These are phyloP conservation scores for Acanthurus lineatus DNA, from an alignment of 2,797 vertebrate genomes.

Conservation along the genomic window DNA sequence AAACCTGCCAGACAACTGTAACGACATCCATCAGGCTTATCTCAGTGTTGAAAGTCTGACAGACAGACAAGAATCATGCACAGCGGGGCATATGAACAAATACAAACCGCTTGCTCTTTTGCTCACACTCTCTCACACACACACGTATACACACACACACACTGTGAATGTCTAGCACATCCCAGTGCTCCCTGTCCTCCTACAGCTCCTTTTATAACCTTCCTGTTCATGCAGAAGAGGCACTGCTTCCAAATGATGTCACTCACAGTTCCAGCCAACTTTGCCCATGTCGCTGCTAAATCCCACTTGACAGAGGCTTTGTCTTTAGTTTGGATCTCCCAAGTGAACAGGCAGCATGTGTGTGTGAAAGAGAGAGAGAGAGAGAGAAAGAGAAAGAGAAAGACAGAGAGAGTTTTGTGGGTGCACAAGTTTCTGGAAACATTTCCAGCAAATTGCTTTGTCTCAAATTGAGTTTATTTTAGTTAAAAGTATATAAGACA, in stretches of 20 bases:
- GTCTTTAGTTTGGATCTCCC: conserved; percentile 64
- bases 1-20: conserved; percentile 64
- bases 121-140: conserved; percentile 6
- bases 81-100: conserved; percentile 20
- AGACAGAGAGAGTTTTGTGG: conserved; percentile 33
- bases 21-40: conserved; percentile 71
- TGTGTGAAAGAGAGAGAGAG: background rate
- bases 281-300: conserved; percentile 73
- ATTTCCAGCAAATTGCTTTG: conserved; percentile 15
- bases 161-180: conserved; percentile 38
- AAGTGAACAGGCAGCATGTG: conserved; percentile 51
- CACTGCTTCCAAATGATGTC: conserved; percentile 74
- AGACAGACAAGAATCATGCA: conserved; percentile 54
- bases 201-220: conserved; percentile 58
- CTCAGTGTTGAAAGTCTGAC: conserved; percentile 62
- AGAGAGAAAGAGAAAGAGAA: background rate
- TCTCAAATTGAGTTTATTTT: conserved; percentile 2
- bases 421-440: conserved; percentile 28
- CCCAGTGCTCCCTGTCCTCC: conserved; percentile 38
- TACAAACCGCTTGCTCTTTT: background rate
- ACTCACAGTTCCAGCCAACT: conserved; percentile 67
- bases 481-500: background rate
- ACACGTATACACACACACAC: conserved; percentile 27
- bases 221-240: conserved; percentile 63
- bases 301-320: conserved; percentile 79